Evolutionary conservation across 2,888 invertebrate species (phyloP).

Genomic region (Morpho deidamia): DNA sequence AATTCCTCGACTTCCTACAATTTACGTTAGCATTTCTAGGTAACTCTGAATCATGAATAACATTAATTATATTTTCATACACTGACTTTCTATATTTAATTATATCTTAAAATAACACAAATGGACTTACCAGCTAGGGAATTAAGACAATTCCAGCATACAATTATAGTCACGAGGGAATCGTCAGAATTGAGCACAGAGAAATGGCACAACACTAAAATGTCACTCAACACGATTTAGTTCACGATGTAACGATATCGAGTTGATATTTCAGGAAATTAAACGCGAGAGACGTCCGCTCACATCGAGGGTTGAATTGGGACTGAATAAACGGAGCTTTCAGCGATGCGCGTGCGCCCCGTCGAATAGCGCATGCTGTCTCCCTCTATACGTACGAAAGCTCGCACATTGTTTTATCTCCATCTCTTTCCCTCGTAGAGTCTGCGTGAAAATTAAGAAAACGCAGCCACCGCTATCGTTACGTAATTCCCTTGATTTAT

Average conservation of each 20-base stretch:
- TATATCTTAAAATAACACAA: conserved; percentile 71
- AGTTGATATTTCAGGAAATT: conserved; percentile 33
- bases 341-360: conserved; percentile 60
- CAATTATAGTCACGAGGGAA: conserved; percentile 36
- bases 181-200: conserved; percentile 30
- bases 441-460: conserved; percentile 61
- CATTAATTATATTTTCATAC: conserved; percentile 70
- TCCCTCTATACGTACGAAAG: conserved; percentile 32
- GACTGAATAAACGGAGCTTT: conserved; percentile 66
- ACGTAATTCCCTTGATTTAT: conserved; percentile 66
- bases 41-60: conserved; percentile 51
- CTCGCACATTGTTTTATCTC: conserved; percentile 31
- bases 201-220: conserved; percentile 34
- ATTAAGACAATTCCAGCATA: conserved; percentile 44
- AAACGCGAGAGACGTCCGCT: conserved; percentile 35
- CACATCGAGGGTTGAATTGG: conserved; percentile 50
- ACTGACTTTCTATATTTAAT: conserved; percentile 71
- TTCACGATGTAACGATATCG: conserved; percentile 40
- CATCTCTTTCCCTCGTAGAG: conserved; percentile 40
- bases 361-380: conserved; percentile 31
- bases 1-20: conserved; percentile 21
- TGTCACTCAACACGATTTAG: conserved; percentile 47
- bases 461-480: conserved; percentile 42
- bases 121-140: conserved; percentile 62
- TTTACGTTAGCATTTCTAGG: conserved; percentile 35